Conservation (phyloP, 2,113 vertebrate species). For the Mirounga angustirostris region DNA sequence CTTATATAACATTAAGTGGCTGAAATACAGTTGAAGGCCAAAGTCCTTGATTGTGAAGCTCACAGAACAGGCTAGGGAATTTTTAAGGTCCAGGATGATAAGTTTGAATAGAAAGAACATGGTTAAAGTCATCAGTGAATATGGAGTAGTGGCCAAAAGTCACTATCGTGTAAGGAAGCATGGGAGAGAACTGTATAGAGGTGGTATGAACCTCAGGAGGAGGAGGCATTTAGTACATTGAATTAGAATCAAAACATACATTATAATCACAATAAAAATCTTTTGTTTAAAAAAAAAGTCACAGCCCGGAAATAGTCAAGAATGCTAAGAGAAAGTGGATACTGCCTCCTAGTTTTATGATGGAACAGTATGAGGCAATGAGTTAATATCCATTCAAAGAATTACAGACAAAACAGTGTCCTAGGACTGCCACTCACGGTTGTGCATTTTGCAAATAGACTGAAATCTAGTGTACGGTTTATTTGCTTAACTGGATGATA, state of each 20-base stretch:
- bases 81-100: not conserved
- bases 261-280: not conserved
- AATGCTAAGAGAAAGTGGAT: not conserved
- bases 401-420: not conserved
- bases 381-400: not conserved
- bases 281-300: not conserved
- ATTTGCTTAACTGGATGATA: not conserved
- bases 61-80: not conserved
- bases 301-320: not conserved
- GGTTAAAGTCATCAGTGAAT: not conserved
- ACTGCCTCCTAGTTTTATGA: not conserved
- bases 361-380: not conserved
- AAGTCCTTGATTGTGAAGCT: conserved; percentile 5
- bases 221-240: not conserved
- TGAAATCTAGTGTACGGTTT: not conserved
- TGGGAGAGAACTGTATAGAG: not conserved
- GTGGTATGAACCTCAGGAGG: not conserved
- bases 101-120: not conserved
- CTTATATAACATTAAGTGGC: not conserved
- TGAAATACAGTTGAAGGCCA: not conserved
- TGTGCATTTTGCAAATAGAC: not conserved
- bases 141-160: not conserved
- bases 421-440: not conserved
- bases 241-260: not conserved
- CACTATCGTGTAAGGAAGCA: not conserved